Percentiles rank a stretch among this genome's conserved stretches.
These are phyloP conservation scores for Drosophila crucigera DNA, from an alignment of 2,888 invertebrate species.

Conservation along the genomic window DNA sequence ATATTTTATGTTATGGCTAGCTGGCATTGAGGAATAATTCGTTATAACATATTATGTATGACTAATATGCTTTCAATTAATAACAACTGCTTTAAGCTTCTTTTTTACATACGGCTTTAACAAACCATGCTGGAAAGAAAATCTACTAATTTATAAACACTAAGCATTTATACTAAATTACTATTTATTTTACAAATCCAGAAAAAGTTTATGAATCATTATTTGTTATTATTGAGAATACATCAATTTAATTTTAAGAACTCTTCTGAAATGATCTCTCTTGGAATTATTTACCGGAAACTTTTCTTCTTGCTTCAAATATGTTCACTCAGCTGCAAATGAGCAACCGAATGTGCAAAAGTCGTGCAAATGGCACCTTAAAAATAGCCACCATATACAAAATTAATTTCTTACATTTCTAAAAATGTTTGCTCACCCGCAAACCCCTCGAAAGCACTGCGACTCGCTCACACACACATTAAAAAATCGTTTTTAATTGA, in stretches of 20 bases:
- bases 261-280: no score
- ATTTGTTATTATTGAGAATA: not conserved
- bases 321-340: conserved; percentile 16
- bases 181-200: not conserved
- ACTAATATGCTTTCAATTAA: not conserved
- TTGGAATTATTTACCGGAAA: not conserved
- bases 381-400: conserved; percentile 29
- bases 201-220: not conserved
- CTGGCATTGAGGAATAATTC: not conserved
- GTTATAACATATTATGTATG: not conserved
- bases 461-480: conserved; percentile 46
- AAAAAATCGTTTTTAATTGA: conserved; percentile 75
- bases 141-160: not conserved
- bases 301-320: not conserved
- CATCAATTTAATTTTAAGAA: not conserved
- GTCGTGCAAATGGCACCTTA: conserved; percentile 15
- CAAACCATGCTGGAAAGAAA: not conserved
- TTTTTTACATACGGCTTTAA: not conserved
- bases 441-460: conserved; percentile 6
- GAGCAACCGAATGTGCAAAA: conserved; percentile 7
- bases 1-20: not conserved
- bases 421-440: conserved; percentile 17
- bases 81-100: fast-evolving
- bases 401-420: conserved; percentile 69
- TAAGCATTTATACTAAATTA: not conserved